Base-by-base conservation (phyloP, 2,888 invertebrate species). In the Plagodis pulveraria region DNA sequence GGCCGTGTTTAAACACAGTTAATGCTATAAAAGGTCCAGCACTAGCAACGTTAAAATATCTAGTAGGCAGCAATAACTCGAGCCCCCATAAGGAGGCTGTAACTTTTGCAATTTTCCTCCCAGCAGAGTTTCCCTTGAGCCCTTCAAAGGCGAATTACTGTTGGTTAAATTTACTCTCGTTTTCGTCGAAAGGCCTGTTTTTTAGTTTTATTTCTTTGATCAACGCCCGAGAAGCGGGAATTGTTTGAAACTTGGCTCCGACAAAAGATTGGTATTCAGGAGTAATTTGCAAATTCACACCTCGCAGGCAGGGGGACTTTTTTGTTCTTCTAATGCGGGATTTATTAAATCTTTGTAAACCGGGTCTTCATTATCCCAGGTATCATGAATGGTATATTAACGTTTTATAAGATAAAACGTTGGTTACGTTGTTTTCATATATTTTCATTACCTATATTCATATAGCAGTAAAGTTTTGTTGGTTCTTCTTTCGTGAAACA, bases 151-250 rank as follows among this genome's bases (percentile, higher is more conserved):
- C 78, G 87, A 89, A 91, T 91, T 89, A 89, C 86, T 83, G 85
- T 84, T 87, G 89, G 87, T 89, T 88, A 89, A 91, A 91, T 91
- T 90, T 87, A 84, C 87, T 88, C 87, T 85, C 85, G 83, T 86
- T 90, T 60, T 86, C 70, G 70, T 63, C 69, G 76, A 75, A 83
- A 70, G 77, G 82, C 83, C 83, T 84, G 88, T 84, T 90, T 91
- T 91, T 90, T 89, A 90, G 88, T 89, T 90, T 84, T 80, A 86
- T 89, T 91, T 90, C 89, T 91, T 91, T 91, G 91, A 91, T 91
- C 89, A 90, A 83, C 82, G 73, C 74, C 69, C 78, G 86, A 85
- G 83, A 84, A 87, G 89, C 86, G 83, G 79, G 89, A 88, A 87
- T 89, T 89, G 89, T 90, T 90, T 81, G 79, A 81, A 90, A 90